A percentile compares a stretch with the other conserved stretches of the same genome.
Conservation (phyloP, 2,797 vertebrate species). For the Notolabrus celidotus region DNA sequence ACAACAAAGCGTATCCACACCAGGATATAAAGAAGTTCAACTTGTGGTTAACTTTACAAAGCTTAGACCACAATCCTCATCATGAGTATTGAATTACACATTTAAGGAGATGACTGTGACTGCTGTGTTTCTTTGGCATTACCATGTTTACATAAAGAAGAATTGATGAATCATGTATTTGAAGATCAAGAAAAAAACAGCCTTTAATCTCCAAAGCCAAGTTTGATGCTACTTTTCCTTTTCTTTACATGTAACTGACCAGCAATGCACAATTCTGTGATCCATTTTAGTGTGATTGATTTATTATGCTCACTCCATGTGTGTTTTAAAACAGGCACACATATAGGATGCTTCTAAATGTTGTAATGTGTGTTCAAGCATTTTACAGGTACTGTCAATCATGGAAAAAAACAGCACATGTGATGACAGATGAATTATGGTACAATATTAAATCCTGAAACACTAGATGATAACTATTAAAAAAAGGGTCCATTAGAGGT, state of each 20-base stretch:
- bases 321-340: background rate
- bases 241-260: too few species aligned
- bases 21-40: background rate
- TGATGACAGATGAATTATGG: slow-evolving; percentile 37
- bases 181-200: background rate
- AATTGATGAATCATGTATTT: too few species aligned
- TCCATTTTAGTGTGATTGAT: too few species aligned
- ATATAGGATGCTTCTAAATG: slow-evolving; percentile 1
- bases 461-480: slow-evolving; percentile 47
- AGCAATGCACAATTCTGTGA: too few species aligned
- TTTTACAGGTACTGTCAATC: slow-evolving; percentile 51
- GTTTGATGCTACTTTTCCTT: too few species aligned
- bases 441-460: slow-evolving; percentile 42
- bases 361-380: too few species aligned
- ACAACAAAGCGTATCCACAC: slow-evolving; percentile 10
- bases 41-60: background rate
- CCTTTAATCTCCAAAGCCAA: too few species aligned
- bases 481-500: slow-evolving; percentile 48
- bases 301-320: too few species aligned
- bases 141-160: too few species aligned
- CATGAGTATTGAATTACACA: background rate
- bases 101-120: too few species aligned
- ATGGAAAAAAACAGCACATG: slow-evolving; percentile 35
- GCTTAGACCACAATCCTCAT: slow-evolving; percentile 5
- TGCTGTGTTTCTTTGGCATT: too few species aligned